phyloP scores from a whole-genome alignment of 2,113 vertebrate genomes.

The Lamprologus tigripictilis region DNA sequence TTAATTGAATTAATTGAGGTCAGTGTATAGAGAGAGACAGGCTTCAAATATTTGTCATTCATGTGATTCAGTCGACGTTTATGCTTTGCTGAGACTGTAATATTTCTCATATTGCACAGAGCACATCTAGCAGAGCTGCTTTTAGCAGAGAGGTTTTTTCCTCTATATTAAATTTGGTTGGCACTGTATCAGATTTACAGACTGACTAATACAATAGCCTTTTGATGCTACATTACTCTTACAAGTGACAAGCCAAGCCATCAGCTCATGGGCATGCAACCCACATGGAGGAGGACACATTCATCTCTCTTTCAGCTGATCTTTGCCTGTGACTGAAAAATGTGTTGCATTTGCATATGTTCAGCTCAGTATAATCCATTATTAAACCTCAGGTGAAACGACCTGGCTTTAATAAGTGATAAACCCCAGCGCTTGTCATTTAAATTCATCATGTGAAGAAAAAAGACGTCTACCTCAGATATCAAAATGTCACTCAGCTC shows the following conservation, averaged over 20 bases:
- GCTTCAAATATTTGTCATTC: neutral
- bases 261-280: neutral
- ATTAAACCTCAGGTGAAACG: neutral
- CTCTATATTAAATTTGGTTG: neutral
- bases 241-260: neutral
- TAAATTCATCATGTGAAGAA: neutral
- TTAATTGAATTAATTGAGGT: neutral
- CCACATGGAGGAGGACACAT: neutral
- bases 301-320: neutral
- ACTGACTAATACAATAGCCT: neutral
- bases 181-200: neutral
- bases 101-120: neutral
- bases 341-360: neutral
- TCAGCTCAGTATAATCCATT: neutral
- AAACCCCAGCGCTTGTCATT: neutral
- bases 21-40: neutral
- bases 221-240: neutral
- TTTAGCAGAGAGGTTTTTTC: neutral
- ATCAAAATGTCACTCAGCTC: neutral
- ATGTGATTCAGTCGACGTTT: accelerated
- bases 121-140: neutral
- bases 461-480: neutral
- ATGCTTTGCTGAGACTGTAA: neutral
- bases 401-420: neutral
- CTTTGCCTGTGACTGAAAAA: neutral